Evolutionary conservation across 1,140 invertebrate genomes (phyloP), one percentile per base, ranked within the genome.

Genomic region (Euwallacea similis): DNA sequence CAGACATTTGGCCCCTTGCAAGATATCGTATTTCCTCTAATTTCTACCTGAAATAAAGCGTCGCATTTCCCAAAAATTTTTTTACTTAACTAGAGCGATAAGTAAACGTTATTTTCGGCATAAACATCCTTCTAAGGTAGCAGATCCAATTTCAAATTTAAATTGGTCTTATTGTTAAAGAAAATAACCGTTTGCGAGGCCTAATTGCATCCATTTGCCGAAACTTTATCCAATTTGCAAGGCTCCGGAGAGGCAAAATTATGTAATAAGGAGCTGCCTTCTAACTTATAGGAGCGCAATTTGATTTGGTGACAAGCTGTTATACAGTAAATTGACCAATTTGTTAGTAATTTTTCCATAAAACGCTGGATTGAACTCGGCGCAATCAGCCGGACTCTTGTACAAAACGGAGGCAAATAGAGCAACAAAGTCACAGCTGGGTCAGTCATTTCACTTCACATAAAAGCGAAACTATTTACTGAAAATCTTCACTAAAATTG

Each of bases 221-320:
- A 58, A 58, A 58, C 55, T 58, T 58, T 58, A 58, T 58, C 55
- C 55, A 58, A 58, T 58, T 58, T 58, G 55, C 55, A 58, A n/a
- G n/a, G 21, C 21, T 15, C 55, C 21, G 16, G 55, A 58, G 16
- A 21, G 21, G 21, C n/a, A 58, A 58, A 58, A 58, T 58, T 58
- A 21, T 16, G 55, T 16, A 58, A 58, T 58, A 58, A 58, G 55
- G 55, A 15, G 55, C 55, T 58, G n/a, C 21, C 55, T n/a, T 13
- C 46, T 50, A 33, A 33, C 21, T 33, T 33, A 33, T 33, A 33
- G 21, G 21, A 33, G 21, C 21, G 21, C 21, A 33, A 33, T 33
- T 33, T 33, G 21, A 33, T 33, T 33, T 33, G 21, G 21, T 33
- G 21, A 33, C 4, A 33, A 33, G 21, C 21, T 33, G 21, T 33